Conservation (phyloP, 2,797 vertebrate species). For the Nannoperca australis region DNA sequence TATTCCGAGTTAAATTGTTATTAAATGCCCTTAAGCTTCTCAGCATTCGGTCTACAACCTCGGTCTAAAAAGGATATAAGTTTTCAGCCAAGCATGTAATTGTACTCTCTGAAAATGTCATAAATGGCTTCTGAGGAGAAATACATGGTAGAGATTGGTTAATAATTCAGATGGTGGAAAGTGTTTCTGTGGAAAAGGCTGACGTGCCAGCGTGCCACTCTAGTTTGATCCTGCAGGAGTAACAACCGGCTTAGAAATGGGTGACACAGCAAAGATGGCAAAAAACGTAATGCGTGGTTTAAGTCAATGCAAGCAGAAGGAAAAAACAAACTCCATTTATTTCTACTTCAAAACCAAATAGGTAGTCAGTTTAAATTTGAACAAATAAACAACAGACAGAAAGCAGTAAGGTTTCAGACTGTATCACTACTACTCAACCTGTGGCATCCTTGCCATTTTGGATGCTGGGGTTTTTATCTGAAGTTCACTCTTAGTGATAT, state of each 20-base stretch:
- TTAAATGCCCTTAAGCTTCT: not conserved
- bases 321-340: conserved; percentile 45
- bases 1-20: not conserved
- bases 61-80: not conserved
- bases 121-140: conserved; percentile 21
- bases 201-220: not conserved
- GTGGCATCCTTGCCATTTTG: not conserved
- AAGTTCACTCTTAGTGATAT: not conserved
- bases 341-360: conserved; percentile 40
- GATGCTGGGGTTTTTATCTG: not conserved
- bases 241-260: conserved; percentile 1
- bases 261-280: not conserved
- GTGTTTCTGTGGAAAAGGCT: conserved; percentile 40
- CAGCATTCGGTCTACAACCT: not conserved
- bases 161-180: conserved; percentile 57
- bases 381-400: conserved; percentile 28
- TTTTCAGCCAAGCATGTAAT: conserved; percentile 2
- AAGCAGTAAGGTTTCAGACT: conserved; percentile 11
- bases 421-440: not conserved
- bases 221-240: not conserved
- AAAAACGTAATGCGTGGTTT: not conserved
- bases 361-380: conserved; percentile 21
- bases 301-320: not conserved
- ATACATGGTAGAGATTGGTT: conserved; percentile 2
- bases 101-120: conserved; percentile 14